Evolutionary conservation across 2,888 invertebrate genomes (phyloP).

Genomic region (Bombylius major): DNA sequence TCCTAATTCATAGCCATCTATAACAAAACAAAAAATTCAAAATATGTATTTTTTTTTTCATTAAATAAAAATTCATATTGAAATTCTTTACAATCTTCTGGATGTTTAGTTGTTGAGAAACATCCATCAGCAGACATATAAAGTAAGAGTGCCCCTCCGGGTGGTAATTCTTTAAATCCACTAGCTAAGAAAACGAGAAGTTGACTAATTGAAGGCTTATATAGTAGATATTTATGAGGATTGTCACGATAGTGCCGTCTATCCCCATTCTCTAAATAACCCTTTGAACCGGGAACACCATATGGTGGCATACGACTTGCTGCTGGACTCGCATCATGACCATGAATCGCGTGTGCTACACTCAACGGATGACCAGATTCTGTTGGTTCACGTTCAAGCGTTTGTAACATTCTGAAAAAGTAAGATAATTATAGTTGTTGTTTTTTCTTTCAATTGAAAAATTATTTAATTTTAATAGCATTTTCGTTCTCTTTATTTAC

Average conservation of each 20-base stretch:
- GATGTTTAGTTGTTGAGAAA: conserved; percentile 68
- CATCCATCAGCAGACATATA: conserved; percentile 91
- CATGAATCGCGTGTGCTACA: conserved; percentile 38
- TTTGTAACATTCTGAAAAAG: conserved; percentile 69
- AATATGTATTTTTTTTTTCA: neutral
- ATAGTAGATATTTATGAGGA: conserved; percentile 92
- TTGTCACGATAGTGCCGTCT: conserved; percentile 64
- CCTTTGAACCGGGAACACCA: conserved; percentile 41
- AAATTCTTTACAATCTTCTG: conserved; percentile 65
- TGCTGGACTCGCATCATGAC: conserved; percentile 38
- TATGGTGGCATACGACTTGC: conserved; percentile 39
- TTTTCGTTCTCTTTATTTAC: conserved; percentile 16
- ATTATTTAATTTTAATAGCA: too few relatives aligned
- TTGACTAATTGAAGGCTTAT: conserved; percentile 89
- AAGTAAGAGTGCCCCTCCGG: conserved; percentile 78
- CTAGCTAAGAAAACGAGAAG: conserved; percentile 84
- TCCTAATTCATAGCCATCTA: conserved; percentile 81
- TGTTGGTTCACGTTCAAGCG: conserved; percentile 81
- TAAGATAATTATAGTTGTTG: neutral
- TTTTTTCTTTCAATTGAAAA: too few relatives aligned
- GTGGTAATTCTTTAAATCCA: conserved; percentile 85
- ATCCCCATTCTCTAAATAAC: conserved; percentile 60
- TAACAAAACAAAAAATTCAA: conserved; percentile 17
- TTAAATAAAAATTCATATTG: neutral
- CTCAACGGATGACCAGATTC: conserved; percentile 56